Conservation (phyloP, 2,797 vertebrate species). For the Poecilia wingei region DNA sequence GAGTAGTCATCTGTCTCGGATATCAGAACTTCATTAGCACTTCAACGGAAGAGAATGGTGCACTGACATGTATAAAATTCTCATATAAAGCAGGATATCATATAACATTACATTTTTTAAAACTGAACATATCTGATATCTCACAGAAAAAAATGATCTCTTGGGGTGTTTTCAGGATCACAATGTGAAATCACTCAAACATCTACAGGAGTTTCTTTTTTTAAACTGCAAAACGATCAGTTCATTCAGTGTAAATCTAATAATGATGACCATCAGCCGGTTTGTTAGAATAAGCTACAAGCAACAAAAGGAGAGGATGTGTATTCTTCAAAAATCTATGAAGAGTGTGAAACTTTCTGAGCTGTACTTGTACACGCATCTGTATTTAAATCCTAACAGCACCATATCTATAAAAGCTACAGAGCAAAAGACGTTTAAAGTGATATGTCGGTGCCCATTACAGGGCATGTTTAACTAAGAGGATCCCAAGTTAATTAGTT, state of each 20-base stretch:
- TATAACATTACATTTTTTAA: neutral
- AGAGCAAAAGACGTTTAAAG: neutral
- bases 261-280: neutral
- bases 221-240: neutral
- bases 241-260: neutral
- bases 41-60: neutral
- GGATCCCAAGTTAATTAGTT: constrained; percentile 39
- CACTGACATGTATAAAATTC: neutral
- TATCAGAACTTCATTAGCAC: constrained; percentile 2
- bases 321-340: neutral
- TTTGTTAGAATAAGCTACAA: neutral
- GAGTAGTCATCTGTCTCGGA: neutral
- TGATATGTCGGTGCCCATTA: constrained; percentile 20
- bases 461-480: constrained; percentile 20
- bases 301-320: neutral
- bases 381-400: neutral
- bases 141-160: neutral
- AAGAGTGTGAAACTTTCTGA: neutral
- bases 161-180: neutral
- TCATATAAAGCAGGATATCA: neutral
- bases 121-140: neutral
- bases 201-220: neutral
- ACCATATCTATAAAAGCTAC: neutral
- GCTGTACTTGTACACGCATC: neutral
- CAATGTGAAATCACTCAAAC: neutral